Evolutionary conservation across 1,140 invertebrate genomes (phyloP).

Genomic region (Ceratoteleas bidentatus): DNA sequence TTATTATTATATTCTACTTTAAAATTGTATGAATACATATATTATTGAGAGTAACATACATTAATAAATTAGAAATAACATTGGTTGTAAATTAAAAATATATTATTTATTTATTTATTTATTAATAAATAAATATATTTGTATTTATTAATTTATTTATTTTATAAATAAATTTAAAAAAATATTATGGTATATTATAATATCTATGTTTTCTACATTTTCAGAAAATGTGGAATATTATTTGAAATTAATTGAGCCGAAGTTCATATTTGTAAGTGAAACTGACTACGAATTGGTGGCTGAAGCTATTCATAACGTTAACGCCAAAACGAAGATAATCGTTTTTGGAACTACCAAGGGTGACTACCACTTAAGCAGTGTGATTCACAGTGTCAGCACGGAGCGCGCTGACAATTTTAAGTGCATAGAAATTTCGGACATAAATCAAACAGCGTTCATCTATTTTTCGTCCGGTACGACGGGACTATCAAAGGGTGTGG

Average conservation of each 20-base stretch:
- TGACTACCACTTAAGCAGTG: constrained; percentile 39
- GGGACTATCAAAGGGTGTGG: constrained; percentile 71
- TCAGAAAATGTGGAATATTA: constrained; percentile 70
- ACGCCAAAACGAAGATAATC: constrained; percentile 64
- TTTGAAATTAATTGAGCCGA: constrained; percentile 71
- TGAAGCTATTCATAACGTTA: constrained; percentile 57
- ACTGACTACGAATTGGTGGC: constrained; percentile 37
- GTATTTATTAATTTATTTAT: background rate
- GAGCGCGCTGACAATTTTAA: constrained; percentile 53
- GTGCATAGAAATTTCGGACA: constrained; percentile 56
- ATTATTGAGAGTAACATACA: too few species aligned
- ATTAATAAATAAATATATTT: too few species aligned
- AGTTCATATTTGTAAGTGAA: constrained; percentile 72
- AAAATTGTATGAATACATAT: too few species aligned
- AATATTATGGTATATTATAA: background rate
- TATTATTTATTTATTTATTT: too few species aligned
- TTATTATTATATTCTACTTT: too few species aligned
- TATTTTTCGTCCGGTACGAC: constrained; percentile 72
- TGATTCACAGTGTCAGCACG: constrained; percentile 31
- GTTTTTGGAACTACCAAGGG: constrained; percentile 61
- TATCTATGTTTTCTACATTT: constrained; percentile 19
- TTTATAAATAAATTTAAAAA: background rate
- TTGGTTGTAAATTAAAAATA: too few species aligned
- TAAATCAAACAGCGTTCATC: constrained; percentile 69
- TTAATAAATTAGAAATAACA: too few species aligned